phyloP scores from a whole-genome alignment of 2,888 invertebrate species.

The Theodoxus fluviatilis region DNA sequence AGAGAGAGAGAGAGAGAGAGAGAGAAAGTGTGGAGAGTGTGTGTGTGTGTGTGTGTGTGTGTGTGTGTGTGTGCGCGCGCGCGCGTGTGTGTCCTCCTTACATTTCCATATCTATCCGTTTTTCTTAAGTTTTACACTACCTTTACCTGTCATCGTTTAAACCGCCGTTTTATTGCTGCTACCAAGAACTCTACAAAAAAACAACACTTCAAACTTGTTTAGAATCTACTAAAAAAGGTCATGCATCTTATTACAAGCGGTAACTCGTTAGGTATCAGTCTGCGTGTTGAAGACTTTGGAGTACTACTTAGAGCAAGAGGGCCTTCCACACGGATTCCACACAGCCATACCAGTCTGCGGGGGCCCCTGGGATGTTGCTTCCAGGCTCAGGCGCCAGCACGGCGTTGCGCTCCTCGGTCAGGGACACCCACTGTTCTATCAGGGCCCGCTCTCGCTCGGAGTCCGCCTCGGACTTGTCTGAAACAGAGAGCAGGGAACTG shows the following conservation, averaged over 20 bases:
- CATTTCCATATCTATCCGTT: neutral
- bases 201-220: no score
- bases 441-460: conserved; percentile 92
- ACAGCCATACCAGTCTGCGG: conserved; percentile 80
- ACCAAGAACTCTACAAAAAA: no score
- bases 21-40: neutral
- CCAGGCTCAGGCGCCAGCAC: conserved; percentile 93
- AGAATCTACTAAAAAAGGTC: no score
- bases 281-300: no score
- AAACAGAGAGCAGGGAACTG: conserved; percentile 18
- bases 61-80: neutral
- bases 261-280: no score
- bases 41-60: conserved; percentile 7
- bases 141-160: no score
- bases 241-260: no score
- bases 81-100: neutral
- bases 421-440: conserved; percentile 95
- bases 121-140: no score
- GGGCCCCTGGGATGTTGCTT: conserved; percentile 91
- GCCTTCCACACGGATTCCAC: neutral
- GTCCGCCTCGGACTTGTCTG: conserved; percentile 74
- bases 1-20: neutral
- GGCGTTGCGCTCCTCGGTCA: conserved; percentile 96
- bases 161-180: no score
- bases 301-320: no score